phyloP scores from a whole-genome alignment of 2,797 vertebrate genomes.

The Acanthis flammea region DNA sequence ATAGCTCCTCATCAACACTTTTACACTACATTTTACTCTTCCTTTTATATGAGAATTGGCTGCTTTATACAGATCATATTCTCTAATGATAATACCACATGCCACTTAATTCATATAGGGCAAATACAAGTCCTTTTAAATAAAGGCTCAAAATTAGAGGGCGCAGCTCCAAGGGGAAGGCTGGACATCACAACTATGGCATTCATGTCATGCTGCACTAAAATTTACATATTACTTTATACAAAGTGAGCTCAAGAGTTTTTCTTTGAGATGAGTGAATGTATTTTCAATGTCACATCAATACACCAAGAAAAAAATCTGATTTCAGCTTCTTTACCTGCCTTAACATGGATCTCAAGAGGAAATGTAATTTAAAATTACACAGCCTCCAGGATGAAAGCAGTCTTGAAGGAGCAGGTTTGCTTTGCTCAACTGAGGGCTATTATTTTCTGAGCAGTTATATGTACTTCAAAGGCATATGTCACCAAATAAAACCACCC shows the following conservation, averaged over 20 bases:
- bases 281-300: background rate
- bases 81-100: background rate
- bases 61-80: background rate
- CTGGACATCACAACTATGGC: background rate
- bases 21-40: background rate
- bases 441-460: background rate
- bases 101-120: background rate
- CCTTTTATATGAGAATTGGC: background rate
- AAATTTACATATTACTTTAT: background rate
- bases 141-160: background rate
- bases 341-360: background rate
- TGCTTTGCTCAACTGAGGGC: background rate
- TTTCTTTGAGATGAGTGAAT: background rate
- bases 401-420: background rate
- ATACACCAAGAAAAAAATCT: background rate
- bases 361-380: background rate
- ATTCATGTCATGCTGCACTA: background rate
- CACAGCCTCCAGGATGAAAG: background rate
- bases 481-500: background rate
- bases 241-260: background rate
- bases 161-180: background rate
- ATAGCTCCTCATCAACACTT: background rate
- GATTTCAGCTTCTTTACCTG: rapidly evolving
- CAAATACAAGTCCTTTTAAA: background rate
- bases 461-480: background rate